phyloP scores from a whole-genome alignment of 2,113 vertebrate genomes.

The Rynchops niger region DNA sequence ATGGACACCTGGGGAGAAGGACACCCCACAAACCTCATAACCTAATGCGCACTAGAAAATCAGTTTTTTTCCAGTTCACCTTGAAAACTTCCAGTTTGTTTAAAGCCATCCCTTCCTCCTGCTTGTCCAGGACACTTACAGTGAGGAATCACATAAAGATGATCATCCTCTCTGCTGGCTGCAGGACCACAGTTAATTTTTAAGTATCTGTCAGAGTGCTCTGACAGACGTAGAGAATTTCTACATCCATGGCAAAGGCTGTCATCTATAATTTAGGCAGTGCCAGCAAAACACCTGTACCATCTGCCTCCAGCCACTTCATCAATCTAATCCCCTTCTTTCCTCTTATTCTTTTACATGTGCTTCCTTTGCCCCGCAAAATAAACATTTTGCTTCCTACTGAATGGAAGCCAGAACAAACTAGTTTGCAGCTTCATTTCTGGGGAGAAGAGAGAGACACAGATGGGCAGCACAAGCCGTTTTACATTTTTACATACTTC shows the following conservation, averaged over 20 bases:
- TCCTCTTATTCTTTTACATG: not conserved
- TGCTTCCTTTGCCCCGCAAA: not conserved
- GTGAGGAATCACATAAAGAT: not conserved
- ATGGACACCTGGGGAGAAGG: not conserved
- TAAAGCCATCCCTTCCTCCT: not conserved
- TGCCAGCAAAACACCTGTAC: not conserved
- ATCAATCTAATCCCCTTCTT: not conserved
- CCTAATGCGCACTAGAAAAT: not conserved
- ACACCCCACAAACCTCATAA: not conserved
- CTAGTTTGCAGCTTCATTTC: not conserved
- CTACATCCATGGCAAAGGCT: not conserved
- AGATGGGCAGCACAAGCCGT: not conserved
- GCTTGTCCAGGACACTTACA: not conserved
- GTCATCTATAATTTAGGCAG: not conserved
- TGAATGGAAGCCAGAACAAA: not conserved
- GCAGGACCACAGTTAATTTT: not conserved
- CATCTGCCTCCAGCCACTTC: not conserved
- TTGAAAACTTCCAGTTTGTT: not conserved
- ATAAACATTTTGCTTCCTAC: not conserved
- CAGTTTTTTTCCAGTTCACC: not conserved
- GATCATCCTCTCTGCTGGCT: not conserved
- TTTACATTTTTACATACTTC: not conserved
- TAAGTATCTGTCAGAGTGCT: not conserved
- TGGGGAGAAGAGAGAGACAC: not conserved
- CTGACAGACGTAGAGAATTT: not conserved